Evolutionary conservation across 2,888 invertebrate genomes (phyloP).

Genomic region (Halictus ligatus): DNA sequence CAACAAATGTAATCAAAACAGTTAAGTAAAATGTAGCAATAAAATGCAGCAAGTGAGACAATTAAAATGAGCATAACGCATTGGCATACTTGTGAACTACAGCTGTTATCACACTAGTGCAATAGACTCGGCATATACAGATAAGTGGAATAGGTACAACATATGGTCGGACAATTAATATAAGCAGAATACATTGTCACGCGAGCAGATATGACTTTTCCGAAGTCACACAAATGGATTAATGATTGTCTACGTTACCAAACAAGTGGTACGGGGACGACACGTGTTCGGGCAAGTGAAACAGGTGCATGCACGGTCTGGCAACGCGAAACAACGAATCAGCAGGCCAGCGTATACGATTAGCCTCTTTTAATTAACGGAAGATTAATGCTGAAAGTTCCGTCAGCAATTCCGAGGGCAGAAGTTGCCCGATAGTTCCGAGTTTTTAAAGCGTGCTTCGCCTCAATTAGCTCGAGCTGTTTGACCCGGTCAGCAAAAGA

Average conservation of each 20-base stretch:
- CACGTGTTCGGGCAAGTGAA: not conserved
- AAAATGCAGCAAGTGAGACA: too few species aligned
- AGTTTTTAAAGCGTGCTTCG: not conserved
- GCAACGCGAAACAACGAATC: not conserved
- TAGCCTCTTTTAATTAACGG: not conserved
- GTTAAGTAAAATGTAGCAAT: too few species aligned
- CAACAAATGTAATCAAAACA: too few species aligned
- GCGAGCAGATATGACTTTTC: not conserved
- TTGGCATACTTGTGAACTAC: too few species aligned
- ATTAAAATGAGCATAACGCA: too few species aligned
- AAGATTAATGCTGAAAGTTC: not conserved
- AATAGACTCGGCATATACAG: too few species aligned
- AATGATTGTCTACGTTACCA: not conserved
- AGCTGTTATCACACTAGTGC: too few species aligned
- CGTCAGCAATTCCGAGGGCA: not conserved
- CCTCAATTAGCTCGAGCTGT: not conserved
- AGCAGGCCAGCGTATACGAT: not conserved
- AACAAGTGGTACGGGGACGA: not conserved
- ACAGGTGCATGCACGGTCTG: not conserved
- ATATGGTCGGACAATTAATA: not conserved
- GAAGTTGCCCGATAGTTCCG: not conserved
- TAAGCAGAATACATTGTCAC: not conserved
- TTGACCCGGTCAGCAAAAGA: not conserved
- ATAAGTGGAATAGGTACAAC: not conserved
- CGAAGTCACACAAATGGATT: not conserved